Conservation (phyloP, 2,888 invertebrate genomes). For the Xylocampa areola region DNA sequence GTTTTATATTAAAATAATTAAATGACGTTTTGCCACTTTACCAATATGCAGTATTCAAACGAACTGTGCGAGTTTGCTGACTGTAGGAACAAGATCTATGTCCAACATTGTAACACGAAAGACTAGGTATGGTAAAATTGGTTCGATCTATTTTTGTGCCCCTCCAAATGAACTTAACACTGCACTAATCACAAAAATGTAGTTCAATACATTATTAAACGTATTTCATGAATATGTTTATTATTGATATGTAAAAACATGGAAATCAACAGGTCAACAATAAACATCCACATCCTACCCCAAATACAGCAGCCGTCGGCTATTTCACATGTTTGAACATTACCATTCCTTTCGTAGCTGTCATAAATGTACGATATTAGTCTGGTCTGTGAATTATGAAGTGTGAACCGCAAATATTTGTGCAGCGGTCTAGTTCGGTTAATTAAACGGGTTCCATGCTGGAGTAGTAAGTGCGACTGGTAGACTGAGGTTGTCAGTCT, state of each 20-base stretch:
- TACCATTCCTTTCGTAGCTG: slow-evolving; percentile 11
- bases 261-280: slow-evolving; percentile 6
- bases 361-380: slow-evolving; percentile 21
- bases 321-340: slow-evolving; percentile 13
- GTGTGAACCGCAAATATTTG: slow-evolving; percentile 39
- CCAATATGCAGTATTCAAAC: slow-evolving; percentile 7
- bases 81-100: too few relatives aligned
- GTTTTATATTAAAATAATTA: too few relatives aligned
- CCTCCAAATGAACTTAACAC: too few relatives aligned
- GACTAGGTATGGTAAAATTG: too few relatives aligned
- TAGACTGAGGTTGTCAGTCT: too few relatives aligned
- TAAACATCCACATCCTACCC: slow-evolving; percentile 10
- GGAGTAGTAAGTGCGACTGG: slow-evolving; percentile 24
- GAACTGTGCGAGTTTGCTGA: neutral
- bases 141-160: too few relatives aligned
- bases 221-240: too few relatives aligned
- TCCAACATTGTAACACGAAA: too few relatives aligned
- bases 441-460: slow-evolving; percentile 32
- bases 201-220: too few relatives aligned
- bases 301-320: slow-evolving; percentile 4
- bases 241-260: slow-evolving; percentile 4
- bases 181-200: too few relatives aligned
- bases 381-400: slow-evolving; percentile 33
- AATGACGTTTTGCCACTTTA: too few relatives aligned
- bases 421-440: slow-evolving; percentile 24